Evolutionary conservation across 2,888 invertebrate species (phyloP).

Genomic region (Ptychoptera contaminata): DNA sequence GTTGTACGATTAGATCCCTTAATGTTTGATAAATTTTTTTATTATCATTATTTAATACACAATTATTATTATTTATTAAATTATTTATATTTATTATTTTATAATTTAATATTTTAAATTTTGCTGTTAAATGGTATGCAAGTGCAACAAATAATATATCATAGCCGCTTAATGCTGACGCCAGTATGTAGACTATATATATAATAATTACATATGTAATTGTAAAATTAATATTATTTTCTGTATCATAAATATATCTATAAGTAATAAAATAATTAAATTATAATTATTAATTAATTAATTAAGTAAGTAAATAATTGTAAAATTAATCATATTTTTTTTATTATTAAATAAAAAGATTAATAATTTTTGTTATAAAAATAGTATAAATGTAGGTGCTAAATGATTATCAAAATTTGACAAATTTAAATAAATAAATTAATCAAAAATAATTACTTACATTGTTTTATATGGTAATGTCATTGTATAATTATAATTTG

Average conservation of each 20-base stretch:
- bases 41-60: background rate
- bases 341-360: no score
- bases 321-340: no score
- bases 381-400: no score
- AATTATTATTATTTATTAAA: background rate
- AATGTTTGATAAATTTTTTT: background rate
- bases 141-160: constrained; percentile 1
- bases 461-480: background rate
- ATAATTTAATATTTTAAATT: constrained; percentile 1
- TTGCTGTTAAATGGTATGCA: background rate
- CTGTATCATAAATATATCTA: background rate
- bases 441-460: no score
- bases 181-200: background rate
- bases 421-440: no score
- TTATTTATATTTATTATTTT: background rate
- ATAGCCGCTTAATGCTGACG: background rate
- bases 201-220: background rate
- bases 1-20: background rate
- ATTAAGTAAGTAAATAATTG: no score
- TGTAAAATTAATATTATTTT: background rate
- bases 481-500: background rate
- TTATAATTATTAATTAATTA: no score
- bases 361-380: no score
- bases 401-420: no score
- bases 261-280: no score